Conservation (phyloP, 2,797 vertebrate genomes). For the Rachycentron canadum region DNA sequence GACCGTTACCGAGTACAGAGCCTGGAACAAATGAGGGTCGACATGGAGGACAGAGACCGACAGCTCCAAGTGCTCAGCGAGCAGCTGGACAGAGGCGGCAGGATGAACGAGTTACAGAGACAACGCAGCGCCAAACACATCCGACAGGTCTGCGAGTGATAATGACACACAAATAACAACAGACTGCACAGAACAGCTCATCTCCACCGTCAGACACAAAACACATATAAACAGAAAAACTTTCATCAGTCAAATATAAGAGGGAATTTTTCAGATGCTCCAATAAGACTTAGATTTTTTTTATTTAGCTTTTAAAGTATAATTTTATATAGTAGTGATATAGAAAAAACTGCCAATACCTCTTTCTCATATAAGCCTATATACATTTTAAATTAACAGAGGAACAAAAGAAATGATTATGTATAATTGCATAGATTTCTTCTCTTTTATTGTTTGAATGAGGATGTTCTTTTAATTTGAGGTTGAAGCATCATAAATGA, state of each 20-base stretch:
- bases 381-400: too few relatives aligned
- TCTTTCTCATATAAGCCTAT: too few relatives aligned
- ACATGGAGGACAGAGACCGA: constrained; percentile 75
- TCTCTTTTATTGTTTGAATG: neutral
- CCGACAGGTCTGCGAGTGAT: constrained; percentile 70
- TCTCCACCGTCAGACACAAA: neutral
- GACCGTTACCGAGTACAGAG: constrained; percentile 69
- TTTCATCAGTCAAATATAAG: neutral
- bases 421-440: neutral
- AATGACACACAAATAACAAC: neutral
- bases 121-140: constrained; percentile 78
- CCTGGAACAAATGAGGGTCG: constrained; percentile 79
- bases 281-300: neutral
- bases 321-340: neutral
- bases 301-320: neutral
- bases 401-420: too few relatives aligned
- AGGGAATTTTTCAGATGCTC: neutral
- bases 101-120: constrained; percentile 70
- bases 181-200: too few relatives aligned
- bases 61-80: constrained; percentile 69
- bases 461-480: neutral
- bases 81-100: constrained; percentile 76
- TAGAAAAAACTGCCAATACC: neutral
- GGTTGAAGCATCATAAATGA: too few relatives aligned
- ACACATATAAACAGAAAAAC: neutral